Base-by-base conservation (phyloP, 2,888 invertebrate genomes). In the Abscondita cerata region DNA sequence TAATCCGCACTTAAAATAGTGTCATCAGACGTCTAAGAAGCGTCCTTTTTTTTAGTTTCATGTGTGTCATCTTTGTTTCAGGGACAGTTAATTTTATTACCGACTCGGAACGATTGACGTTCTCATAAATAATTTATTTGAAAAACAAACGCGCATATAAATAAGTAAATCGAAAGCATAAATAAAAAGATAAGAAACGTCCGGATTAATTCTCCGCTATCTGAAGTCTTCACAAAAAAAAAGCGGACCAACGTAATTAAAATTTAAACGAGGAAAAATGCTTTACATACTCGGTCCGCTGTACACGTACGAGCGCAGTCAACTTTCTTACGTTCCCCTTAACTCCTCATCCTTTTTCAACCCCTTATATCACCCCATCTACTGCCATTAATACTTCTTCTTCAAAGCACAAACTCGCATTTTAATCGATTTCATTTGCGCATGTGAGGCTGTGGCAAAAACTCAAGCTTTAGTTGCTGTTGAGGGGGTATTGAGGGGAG, bases 341-440 rank as follows among this genome's bases (percentile, higher is more conserved):
- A 65, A 59, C 69, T 70, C 72, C 68, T 50, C 65, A 59, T 65
- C 53, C 65, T 58, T 52, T 56, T 59, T 59, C 56, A 62, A 68
- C 68, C 72, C 73, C 72, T 72, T 72, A 71, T 69, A 71, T 70
- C 70, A 67, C 71, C 70, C 69, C 68, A 66, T 71, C 76, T 73
- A 75, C 76, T 75, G 78, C 80, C 78, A 79, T 79, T 80, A 80
- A 80, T 80, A 80, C 81, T 82, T 82, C 82, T 82, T 82, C 81
- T 83, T 83, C 83, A 83, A 83, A 83, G 83, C 83, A 83, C 83
- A 82, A 82, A 83, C 81, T 84, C 85, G 84, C 84, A 85, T 85
- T 85, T 86, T 85, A 85, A 86, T 86, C 85, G 86, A 86, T 86
- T 85, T 85, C 85, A 86, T 85, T 86, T 85, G 85, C 85, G 85